Base-by-base conservation (phyloP, 1,140 invertebrate genomes). In the Drosophila arawakana region DNA sequence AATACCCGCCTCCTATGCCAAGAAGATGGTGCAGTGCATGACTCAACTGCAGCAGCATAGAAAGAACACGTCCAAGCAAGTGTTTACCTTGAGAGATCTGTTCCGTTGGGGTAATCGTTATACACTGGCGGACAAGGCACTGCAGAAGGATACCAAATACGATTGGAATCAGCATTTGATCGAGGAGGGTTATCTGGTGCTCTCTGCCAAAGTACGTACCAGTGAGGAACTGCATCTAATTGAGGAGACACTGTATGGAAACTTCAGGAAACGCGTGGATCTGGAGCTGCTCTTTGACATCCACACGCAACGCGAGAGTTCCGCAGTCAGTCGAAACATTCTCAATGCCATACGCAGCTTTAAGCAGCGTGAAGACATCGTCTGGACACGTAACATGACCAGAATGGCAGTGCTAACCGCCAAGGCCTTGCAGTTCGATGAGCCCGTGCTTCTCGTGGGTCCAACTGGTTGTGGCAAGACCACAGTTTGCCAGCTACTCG, bases 401-500 rank as follows among this genome's bases (percentile, higher is more conserved):
- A 94, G 97, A 91, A 95, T 99, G 92, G 97, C 97, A 5, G 97
- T 99, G n/a, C 93, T 99, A 7, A 95, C 98, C 15, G 95, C 95
- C 35, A 97, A 99, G 93, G 96, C 98, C 0, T 95, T 98, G 72
- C 94, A 96, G 76, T 99, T 98, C 79, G 95, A 97, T 78, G 99
- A 99, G 92, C 98, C 99, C 0, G 96, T 99, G 2, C 92, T 99
- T 8, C 93, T 99, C 18, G 98, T 99, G 7, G 99, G 99, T 50
- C 98, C 99, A 92, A 99, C 99, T 25, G 99, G 99, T 0, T 98
- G 98, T 92, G 99, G 99, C 0, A 99, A 99, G 94, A 99, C 99
- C 0, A 99, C 98, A 0, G 95, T 99, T 15, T 99, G 98, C 84
- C 98, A 99, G 93, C 92, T 99, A 25, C 94, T 98, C 52, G 96